Evolutionary conservation across 2,888 invertebrate genomes (phyloP), one percentile per base, ranked within the genome.

Genomic region (Platypus cylindrus): DNA sequence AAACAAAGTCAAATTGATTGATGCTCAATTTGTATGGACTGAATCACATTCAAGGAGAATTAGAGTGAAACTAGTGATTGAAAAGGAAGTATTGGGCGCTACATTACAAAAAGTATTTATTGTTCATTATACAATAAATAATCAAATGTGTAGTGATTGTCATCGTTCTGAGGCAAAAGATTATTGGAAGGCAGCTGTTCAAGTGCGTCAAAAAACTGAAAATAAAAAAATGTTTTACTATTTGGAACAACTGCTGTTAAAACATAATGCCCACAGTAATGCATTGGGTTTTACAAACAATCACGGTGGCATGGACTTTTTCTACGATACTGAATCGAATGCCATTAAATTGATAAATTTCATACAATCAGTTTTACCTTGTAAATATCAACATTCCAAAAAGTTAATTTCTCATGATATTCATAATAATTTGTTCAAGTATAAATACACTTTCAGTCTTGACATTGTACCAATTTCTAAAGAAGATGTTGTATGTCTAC

Each of bases 221-320:
- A 97, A 95, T 61, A 90, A 93, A 57, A 97, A 95, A 62, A 97
- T 97, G 0, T 85, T 99, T 54, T 97, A 82, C 59, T 98, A 95
- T 56, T 67, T 99, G 52, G 98, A 99, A 58, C 98, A 99, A 59
- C 62, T 97, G 43, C 89, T 99, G 53, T 64, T 99, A 46, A 98
- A 97, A 59, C 87, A 95, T 56, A 86, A 80, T 51, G 93, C 90
- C 0, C 95, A 95, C 62, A 79, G 79, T 47, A 78, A 82, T 52
- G 82, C 90, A 1, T 65, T 89, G 36, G 86, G 85, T n/a, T 89
- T 93, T 35, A 91, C 53, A 39, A 49, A 54, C 8, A 45, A 50
- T 33, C 48, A 50, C 46, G 55, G 50, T 24, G 97, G 98, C 5
- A 63, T 98, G 30, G 97, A 98, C 63, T 98, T 98, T 60, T 98